Evolutionary conservation across 2,113 vertebrate genomes (phyloP).

Genomic region (Lycocorax pyrrhopterus): DNA sequence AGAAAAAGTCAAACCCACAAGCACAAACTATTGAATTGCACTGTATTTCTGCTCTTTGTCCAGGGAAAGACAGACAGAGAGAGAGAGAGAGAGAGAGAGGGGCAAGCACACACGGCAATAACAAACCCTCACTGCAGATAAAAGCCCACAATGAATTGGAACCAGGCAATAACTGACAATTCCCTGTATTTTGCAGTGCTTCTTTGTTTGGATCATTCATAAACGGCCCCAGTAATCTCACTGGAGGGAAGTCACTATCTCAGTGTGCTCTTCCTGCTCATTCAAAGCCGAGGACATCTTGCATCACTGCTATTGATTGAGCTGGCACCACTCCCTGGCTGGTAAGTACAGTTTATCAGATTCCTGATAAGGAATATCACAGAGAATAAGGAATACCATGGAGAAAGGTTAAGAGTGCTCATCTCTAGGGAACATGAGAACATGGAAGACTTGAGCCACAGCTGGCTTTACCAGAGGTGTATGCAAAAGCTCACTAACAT

Average conservation of each 20-base stretch:
- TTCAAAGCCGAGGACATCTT: background rate
- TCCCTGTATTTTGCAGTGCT: background rate
- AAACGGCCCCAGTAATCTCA: background rate
- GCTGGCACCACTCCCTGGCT: background rate
- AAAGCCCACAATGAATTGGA: background rate
- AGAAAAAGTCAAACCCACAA: background rate
- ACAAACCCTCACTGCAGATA: background rate
- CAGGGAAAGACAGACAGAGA: background rate
- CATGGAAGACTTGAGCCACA: background rate
- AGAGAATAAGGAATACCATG: background rate
- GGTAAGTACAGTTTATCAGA: background rate
- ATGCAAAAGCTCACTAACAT: background rate
- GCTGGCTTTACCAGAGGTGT: background rate
- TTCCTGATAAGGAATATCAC: background rate
- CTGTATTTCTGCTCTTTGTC: background rate
- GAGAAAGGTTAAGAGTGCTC: background rate
- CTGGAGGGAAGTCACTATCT: background rate
- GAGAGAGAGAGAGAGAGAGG: too few species aligned
- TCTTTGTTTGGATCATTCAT: background rate
- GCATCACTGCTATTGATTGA: background rate
- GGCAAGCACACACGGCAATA: accelerated
- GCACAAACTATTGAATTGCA: background rate
- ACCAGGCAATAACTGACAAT: background rate
- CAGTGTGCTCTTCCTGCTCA: background rate
- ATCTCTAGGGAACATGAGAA: background rate